Base-by-base conservation (phyloP, 2,888 invertebrate species). In the Sminthurinus aureus region DNA sequence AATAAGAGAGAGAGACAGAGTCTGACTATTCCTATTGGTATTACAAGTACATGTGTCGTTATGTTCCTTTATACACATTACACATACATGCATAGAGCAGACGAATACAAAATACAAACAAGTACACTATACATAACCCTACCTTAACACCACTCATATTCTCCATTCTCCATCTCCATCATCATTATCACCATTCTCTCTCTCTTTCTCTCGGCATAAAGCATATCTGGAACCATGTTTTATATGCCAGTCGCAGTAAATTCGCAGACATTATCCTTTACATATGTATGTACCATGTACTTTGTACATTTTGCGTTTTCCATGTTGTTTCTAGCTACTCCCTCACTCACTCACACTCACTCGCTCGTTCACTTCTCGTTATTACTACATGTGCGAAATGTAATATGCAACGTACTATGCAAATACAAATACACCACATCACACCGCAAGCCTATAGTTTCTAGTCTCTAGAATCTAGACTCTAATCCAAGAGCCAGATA, bases 61-160 rank as follows among this genome's bases (percentile, higher is more conserved):
- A 50, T 12, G 18, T 15, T 51, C 58, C 26, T 38, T 3, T 11
- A 78, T 4, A 4, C 58, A 66, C n/a, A n/a, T n/a, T n/a, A n/a
- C 18, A 58, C 38, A 38, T 64, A 22, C 20, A 69, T 69, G 20
- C 69, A 58, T 12, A 69, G 69, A 22, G n/a, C 38, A 69, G 20
- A 69, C 64, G 22, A n/a, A 69, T 20, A 69, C 69, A 69, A n/a
- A n/a, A 69, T 20, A 69, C 69, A 69, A n/a, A 69, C 69, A 69
- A 15, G n/a, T n/a, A 64, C 64, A 38, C 38, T 38, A 38, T 6
- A 4, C 38, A 38, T 38, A 38, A 69, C 69, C 69, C 69, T n/a
- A 69, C 69, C n/a, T 69, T 69, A 69, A 69, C 11, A 69, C 13
- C 15, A 22, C n/a, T n/a, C 69, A 69, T 20, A 69, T 18, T 22